Conservation (phyloP, 30 jellyfish, hydroid and myxozoan species). For the Aurelia sp. region DNA sequence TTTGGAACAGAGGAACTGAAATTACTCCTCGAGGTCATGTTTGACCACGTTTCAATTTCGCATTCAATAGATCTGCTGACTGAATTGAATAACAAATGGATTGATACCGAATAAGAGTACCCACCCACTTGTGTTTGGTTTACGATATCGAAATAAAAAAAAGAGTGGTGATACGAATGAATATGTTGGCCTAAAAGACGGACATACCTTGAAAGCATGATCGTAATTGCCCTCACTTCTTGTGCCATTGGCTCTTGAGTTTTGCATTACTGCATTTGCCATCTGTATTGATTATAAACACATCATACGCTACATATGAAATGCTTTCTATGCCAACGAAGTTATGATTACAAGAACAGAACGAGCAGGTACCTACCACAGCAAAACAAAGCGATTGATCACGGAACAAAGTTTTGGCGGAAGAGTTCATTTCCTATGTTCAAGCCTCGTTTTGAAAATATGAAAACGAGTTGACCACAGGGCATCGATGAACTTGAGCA, state of each 20-base stretch:
- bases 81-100: too few relatives aligned
- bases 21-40: too few relatives aligned
- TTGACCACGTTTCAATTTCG: too few relatives aligned
- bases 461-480: too few relatives aligned
- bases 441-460: too few relatives aligned
- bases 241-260: conserved; percentile 58
- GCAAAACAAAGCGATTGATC: not conserved
- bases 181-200: not conserved
- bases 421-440: conserved; percentile 15
- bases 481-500: too few relatives aligned
- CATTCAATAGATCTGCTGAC: too few relatives aligned
- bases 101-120: too few relatives aligned
- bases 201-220: conserved; percentile 29
- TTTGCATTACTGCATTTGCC: conserved; percentile 69
- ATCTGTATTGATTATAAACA: not conserved
- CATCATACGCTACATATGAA: not conserved
- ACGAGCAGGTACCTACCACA: conserved; percentile 23
- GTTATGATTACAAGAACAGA: too few relatives aligned
- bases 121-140: too few relatives aligned
- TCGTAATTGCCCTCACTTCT: conserved; percentile 35
- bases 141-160: too few relatives aligned
- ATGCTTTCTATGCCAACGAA: not conserved
- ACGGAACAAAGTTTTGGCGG: conserved; percentile 39
- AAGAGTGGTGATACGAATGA: not conserved
- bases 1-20: too few relatives aligned